These are phyloP conservation scores for Heterodera filipjevi DNA, from an alignment of 2,888 invertebrate genomes.

Conservation along the genomic window DNA sequence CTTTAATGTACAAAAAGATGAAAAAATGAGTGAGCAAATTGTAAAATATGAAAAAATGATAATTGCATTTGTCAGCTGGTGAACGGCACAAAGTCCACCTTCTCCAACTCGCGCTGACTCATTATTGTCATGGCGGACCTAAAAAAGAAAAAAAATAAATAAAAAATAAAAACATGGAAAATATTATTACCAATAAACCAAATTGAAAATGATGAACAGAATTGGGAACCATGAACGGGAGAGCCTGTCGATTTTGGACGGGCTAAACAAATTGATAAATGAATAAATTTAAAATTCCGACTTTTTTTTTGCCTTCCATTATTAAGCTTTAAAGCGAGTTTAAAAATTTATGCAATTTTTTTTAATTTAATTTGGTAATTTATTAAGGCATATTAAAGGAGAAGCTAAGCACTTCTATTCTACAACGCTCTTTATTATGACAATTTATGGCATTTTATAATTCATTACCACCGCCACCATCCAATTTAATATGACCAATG, in stretches of 20 bases:
- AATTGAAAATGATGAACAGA: slow-evolving; percentile 56
- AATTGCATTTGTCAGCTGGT: not conserved
- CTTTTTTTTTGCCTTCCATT: not conserved
- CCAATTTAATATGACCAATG: too few species aligned
- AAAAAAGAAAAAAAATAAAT: not conserved
- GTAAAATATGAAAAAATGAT: not conserved
- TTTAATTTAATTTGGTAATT: too few species aligned
- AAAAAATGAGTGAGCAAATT: slow-evolving; percentile 2
- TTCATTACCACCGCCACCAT: too few species aligned
- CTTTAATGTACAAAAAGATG: not conserved
- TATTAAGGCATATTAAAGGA: too few species aligned
- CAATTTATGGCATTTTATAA: too few species aligned
- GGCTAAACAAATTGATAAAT: slow-evolving; percentile 29
- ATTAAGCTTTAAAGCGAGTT: not conserved
- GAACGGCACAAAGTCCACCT: slow-evolving; percentile 21
- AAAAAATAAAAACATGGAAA: slow-evolving; percentile 73
- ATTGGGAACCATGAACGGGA: slow-evolving; percentile 92
- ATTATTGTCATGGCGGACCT: slow-evolving; percentile 29
- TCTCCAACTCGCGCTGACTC: slow-evolving; percentile 25
- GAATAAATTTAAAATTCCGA: not conserved
- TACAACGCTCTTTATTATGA: too few species aligned
- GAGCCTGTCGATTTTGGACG: slow-evolving; percentile 69
- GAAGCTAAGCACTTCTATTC: too few species aligned
- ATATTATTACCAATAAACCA: slow-evolving; percentile 43
- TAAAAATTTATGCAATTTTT: too few species aligned